Percentiles rank a stretch among this genome's conserved stretches.
Evolutionary conservation across 2,888 invertebrate species (phyloP).

Genomic region (Seira ritae): DNA sequence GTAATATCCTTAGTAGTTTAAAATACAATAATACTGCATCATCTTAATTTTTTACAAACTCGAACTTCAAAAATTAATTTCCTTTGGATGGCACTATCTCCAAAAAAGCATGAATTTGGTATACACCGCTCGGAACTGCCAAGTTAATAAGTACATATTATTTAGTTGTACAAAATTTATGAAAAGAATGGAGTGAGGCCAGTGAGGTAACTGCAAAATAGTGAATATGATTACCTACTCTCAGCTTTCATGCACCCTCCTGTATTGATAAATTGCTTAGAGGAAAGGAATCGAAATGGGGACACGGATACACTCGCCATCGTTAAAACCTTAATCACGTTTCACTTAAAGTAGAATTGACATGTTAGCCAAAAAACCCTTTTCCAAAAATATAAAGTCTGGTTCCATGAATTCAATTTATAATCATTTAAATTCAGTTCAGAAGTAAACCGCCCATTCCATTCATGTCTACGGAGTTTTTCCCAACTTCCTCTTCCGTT

Average conservation of each 20-base stretch:
- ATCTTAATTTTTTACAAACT: neutral
- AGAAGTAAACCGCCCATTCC: neutral
- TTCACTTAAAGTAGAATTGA: slow-evolving; percentile 8
- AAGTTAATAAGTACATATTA: too few relatives aligned
- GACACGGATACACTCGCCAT: neutral
- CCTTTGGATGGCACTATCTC: neutral
- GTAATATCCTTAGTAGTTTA: neutral
- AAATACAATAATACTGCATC: too few relatives aligned
- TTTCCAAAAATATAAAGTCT: neutral
- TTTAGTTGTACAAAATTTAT: neutral
- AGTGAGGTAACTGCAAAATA: neutral
- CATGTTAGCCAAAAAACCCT: neutral
- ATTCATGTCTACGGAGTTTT: slow-evolving; percentile 1
- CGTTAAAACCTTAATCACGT: slow-evolving; percentile 21
- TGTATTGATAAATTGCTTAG: neutral
- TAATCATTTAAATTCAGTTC: neutral
- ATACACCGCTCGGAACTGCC: neutral
- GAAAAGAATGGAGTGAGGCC: neutral
- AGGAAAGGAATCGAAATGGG: neutral
- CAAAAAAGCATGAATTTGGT: neutral
- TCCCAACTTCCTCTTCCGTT: slow-evolving; percentile 18
- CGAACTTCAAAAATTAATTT: neutral
- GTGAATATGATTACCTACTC: neutral
- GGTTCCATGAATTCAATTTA: neutral
- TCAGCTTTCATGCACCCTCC: neutral